Percentiles rank a stretch among this genome's conserved stretches.
phyloP scores from a whole-genome alignment of 23 tunicate genomes.

The Trididemnum clinides region DNA sequence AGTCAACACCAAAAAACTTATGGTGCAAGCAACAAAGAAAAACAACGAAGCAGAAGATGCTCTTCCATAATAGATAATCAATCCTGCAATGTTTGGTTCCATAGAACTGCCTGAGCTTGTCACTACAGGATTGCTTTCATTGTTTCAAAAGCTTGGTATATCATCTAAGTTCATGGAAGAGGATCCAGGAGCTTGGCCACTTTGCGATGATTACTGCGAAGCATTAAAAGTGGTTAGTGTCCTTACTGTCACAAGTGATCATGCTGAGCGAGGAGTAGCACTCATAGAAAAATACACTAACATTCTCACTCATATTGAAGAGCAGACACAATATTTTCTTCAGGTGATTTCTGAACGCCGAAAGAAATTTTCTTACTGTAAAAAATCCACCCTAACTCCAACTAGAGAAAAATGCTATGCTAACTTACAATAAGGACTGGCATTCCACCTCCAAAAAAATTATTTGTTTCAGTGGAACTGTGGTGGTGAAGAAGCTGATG shows the following conservation, averaged over 20 bases:
- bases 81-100: background rate
- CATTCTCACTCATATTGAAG: conserved; percentile 19
- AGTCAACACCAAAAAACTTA: background rate
- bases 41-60: conserved; percentile 10
- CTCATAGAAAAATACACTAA: background rate
- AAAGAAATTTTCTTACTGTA: background rate
- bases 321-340: conserved; percentile 18
- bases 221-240: background rate
- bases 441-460: too few species aligned
- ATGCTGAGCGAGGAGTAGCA: conserved; percentile 36
- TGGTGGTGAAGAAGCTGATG: background rate
- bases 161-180: background rate
- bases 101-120: conserved; percentile 10
- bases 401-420: too few species aligned
- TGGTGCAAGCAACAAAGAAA: conserved; percentile 3
- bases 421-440: too few species aligned
- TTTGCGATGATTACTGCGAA: background rate
- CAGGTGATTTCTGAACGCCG: conserved; percentile 20
- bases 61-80: background rate
- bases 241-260: conserved; percentile 10
- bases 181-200: conserved; percentile 1
- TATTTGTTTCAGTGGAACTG: too few species aligned
- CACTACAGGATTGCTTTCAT: background rate
- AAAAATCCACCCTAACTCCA: too few species aligned
- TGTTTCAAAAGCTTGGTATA: conserved; percentile 27